Evolutionary conservation across 2,113 vertebrate genomes (phyloP).

Genomic region (Oryzias woworae): DNA sequence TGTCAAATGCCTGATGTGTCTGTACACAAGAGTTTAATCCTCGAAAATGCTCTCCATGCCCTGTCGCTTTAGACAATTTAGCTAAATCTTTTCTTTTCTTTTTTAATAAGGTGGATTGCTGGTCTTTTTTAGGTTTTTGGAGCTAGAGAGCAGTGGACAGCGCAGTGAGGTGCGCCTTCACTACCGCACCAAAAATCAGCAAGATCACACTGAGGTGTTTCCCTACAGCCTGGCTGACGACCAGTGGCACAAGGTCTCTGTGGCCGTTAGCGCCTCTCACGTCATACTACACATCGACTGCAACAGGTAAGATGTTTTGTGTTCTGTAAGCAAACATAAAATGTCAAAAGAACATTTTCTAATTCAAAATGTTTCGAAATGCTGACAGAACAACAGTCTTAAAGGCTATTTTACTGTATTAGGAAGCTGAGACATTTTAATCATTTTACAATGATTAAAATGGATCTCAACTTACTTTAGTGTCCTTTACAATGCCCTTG

Average conservation of each 20-base stretch:
- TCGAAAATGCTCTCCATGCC: no score
- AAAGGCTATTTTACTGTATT: no score
- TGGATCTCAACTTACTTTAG: no score
- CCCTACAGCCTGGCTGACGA: conserved; percentile 94
- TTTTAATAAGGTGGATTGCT: not conserved
- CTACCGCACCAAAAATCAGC: conserved; percentile 87
- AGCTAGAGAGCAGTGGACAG: conserved; percentile 96
- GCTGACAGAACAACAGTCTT: no score
- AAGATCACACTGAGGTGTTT: conserved; percentile 91
- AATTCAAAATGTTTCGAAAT: no score
- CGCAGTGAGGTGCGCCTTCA: conserved; percentile 94
- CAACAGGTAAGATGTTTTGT: conserved; percentile 85
- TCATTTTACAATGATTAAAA: no score
- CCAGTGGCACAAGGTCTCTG: conserved; percentile 95
- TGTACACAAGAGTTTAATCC: no score
- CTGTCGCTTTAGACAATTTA: no score
- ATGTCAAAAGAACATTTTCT: not conserved
- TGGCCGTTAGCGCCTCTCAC: conserved; percentile 94
- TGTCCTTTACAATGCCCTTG: no score
- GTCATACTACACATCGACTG: conserved; percentile 93
- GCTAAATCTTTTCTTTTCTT: not conserved
- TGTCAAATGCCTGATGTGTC: no score
- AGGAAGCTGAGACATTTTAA: no score
- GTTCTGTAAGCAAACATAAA: not conserved
- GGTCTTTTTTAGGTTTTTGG: conserved; percentile 83